Conservation (phyloP, 2,113 vertebrate genomes). For the Phoenicopterus ruber region DNA sequence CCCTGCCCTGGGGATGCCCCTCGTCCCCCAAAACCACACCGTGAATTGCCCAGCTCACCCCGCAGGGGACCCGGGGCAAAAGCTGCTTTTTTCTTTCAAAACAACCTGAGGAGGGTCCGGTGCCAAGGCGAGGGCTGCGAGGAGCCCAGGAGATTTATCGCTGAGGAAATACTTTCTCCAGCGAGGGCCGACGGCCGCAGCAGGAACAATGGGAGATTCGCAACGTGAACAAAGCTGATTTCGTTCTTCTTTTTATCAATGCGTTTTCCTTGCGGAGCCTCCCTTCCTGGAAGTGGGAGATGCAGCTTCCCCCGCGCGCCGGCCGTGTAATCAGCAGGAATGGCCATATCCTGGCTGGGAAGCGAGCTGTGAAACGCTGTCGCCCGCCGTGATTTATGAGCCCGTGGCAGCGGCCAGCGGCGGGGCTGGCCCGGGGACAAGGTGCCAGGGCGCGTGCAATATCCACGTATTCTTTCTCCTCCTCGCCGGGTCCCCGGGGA, state of each 20-base stretch:
- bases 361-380: slow-evolving; percentile 77
- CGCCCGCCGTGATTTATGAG: slow-evolving; percentile 74
- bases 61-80: neutral
- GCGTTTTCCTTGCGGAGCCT: slow-evolving; percentile 80
- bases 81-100: slow-evolving; percentile 65
- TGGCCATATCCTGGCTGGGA: slow-evolving; percentile 78
- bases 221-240: slow-evolving; percentile 65
- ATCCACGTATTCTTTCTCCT: slow-evolving; percentile 78
- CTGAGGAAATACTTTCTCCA: slow-evolving; percentile 81
- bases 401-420: slow-evolving; percentile 35
- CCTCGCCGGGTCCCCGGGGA: slow-evolving; percentile 26
- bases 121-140: slow-evolving; percentile 64
- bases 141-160: slow-evolving; percentile 81
- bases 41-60: neutral
- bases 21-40: neutral
- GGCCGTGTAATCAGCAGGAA: slow-evolving; percentile 74
- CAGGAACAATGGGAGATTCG: slow-evolving; percentile 86
- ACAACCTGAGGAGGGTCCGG: slow-evolving; percentile 54
- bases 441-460: slow-evolving; percentile 66
- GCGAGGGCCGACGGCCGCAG: slow-evolving; percentile 51
- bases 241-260: slow-evolving; percentile 73
- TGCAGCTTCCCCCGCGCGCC: slow-evolving; percentile 61
- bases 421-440: slow-evolving; percentile 54
- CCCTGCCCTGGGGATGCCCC: neutral
- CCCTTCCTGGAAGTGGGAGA: slow-evolving; percentile 85